Percentiles rank a stretch among this genome's conserved stretches.
These are phyloP conservation scores for Eristalinus sepulchralis DNA, from an alignment of 2,888 invertebrate genomes.

Conservation along the genomic window DNA sequence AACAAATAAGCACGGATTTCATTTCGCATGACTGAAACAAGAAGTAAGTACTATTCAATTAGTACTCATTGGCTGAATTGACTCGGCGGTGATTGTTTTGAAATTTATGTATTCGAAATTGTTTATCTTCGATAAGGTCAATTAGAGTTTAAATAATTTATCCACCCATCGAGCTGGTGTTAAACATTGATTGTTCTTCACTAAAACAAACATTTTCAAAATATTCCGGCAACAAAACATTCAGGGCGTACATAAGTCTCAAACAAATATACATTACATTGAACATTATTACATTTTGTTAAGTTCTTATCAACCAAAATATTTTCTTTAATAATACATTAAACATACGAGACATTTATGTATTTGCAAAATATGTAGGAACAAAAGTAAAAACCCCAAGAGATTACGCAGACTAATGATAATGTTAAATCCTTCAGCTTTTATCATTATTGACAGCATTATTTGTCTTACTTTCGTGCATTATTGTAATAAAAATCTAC, in stretches of 20 bases:
- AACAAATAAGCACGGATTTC: slow-evolving; percentile 59
- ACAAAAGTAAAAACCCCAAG: too few relatives aligned
- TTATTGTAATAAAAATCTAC: slow-evolving; percentile 28
- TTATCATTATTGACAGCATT: slow-evolving; percentile 31
- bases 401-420: slow-evolving; percentile 32
- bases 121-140: slow-evolving; percentile 33
- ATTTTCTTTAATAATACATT: too few relatives aligned
- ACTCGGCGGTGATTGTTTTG: slow-evolving; percentile 36
- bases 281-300: not conserved
- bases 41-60: slow-evolving; percentile 71
- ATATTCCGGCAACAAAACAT: too few relatives aligned
- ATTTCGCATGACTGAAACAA: slow-evolving; percentile 60
- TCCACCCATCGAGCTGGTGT: too few relatives aligned
- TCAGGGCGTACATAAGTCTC: too few relatives aligned
- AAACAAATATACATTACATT: too few relatives aligned
- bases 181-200: not conserved
- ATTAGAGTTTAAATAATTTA: slow-evolving; percentile 39
- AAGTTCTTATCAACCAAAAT: slow-evolving; percentile 12
- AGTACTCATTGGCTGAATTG: slow-evolving; percentile 73
- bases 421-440: slow-evolving; percentile 23
- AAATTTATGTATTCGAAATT: slow-evolving; percentile 25
- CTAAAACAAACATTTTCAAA: too few relatives aligned
- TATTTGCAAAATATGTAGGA: too few relatives aligned
- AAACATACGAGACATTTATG: too few relatives aligned
- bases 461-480: slow-evolving; percentile 29